phyloP scores from a whole-genome alignment of 2,888 invertebrate species.

The Hoplodrina ambigua region DNA sequence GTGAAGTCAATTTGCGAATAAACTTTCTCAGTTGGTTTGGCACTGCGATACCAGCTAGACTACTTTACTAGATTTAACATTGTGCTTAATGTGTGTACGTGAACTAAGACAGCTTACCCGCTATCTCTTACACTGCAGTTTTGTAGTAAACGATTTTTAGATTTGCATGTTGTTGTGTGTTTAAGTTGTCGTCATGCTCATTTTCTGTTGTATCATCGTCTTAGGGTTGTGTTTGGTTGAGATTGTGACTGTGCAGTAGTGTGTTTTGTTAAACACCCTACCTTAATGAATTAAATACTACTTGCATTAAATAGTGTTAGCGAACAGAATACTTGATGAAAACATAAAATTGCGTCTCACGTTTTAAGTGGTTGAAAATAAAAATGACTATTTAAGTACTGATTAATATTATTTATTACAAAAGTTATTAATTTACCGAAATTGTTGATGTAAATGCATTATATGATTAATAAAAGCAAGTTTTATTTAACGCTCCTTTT shows the following conservation, averaged over 20 bases:
- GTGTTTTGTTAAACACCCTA: background rate
- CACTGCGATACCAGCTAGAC: slow-evolving; percentile 71
- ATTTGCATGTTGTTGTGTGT: slow-evolving; percentile 55
- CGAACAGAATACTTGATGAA: too few species aligned
- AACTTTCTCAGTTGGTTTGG: slow-evolving; percentile 85
- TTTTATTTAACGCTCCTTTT: slow-evolving; percentile 15
- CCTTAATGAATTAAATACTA: background rate
- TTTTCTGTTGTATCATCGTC: slow-evolving; percentile 35
- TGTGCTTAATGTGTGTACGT: slow-evolving; percentile 78
- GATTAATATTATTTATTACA: too few species aligned
- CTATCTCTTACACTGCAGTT: slow-evolving; percentile 66
- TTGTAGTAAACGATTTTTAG: slow-evolving; percentile 60
- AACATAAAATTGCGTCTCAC: too few species aligned
- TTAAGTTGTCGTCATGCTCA: slow-evolving; percentile 43
- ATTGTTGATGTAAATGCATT: background rate
- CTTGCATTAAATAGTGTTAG: background rate
- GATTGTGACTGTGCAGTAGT: slow-evolving; percentile 23
- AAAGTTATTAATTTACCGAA: background rate
- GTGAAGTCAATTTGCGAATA: slow-evolving; percentile 90
- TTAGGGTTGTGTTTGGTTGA: slow-evolving; percentile 9
- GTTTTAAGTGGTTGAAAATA: too few species aligned
- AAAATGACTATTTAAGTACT: too few species aligned
- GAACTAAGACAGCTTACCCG: slow-evolving; percentile 69
- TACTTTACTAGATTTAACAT: slow-evolving; percentile 77
- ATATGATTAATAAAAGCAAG: background rate